phyloP scores from a whole-genome alignment of 2,888 invertebrate genomes.

The Criorhina ranunculi region DNA sequence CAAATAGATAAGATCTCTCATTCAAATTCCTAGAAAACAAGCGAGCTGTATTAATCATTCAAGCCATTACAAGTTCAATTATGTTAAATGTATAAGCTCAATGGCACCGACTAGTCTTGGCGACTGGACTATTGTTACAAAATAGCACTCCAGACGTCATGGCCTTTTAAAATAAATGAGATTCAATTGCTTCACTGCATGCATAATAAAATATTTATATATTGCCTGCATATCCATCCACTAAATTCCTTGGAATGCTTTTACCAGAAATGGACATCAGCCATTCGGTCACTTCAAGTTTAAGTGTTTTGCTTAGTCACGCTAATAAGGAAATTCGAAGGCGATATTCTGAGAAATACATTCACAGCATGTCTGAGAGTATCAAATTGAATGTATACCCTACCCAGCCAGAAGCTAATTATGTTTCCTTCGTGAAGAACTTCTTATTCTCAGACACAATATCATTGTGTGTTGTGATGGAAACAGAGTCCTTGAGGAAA shows the following conservation, averaged over 20 bases:
- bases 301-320: constrained; percentile 3
- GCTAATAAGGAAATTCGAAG: constrained; percentile 13
- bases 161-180: neutral
- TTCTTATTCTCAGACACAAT: constrained; percentile 6
- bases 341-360: constrained; percentile 1
- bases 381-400: constrained; percentile 7
- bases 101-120: constrained; percentile 15
- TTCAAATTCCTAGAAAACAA: neutral
- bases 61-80: constrained; percentile 35
- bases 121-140: constrained; percentile 24
- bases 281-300: neutral
- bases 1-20: too few relatives aligned
- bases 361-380: constrained; percentile 9
- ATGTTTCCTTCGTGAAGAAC: neutral
- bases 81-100: constrained; percentile 16
- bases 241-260: neutral
- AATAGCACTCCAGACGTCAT: constrained; percentile 1
- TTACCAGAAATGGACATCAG: constrained; percentile 15
- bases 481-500: constrained; percentile 18
- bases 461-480: neutral
- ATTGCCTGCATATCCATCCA: neutral
- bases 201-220: constrained; percentile 30
- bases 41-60: constrained; percentile 24
- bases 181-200: constrained; percentile 41
- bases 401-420: constrained; percentile 35